phyloP scores from a whole-genome alignment of 1,140 invertebrate genomes.

The Glossosoma conforme region DNA sequence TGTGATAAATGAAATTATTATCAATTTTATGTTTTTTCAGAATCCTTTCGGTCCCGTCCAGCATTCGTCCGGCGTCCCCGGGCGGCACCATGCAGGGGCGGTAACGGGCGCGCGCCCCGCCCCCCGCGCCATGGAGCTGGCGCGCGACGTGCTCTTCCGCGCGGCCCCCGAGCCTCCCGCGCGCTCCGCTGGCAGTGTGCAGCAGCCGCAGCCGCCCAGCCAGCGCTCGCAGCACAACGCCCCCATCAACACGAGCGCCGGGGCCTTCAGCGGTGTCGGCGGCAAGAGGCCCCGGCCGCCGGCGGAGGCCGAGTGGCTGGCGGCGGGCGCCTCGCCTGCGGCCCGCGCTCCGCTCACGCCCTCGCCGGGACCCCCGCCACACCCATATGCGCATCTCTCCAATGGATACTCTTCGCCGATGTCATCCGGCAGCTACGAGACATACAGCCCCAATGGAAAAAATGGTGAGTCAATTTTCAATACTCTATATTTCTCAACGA shows the following conservation, averaged over 20 bases:
- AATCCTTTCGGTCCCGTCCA: too few relatives aligned
- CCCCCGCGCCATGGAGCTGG: slow-evolving; percentile 22
- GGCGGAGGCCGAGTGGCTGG: slow-evolving; percentile 64
- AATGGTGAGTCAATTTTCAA: slow-evolving; percentile 60
- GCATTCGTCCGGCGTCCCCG: slow-evolving; percentile 3
- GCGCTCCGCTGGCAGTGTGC: too few relatives aligned
- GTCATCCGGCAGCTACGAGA: slow-evolving; percentile 78
- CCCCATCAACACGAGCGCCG: neutral
- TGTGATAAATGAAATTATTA: too few relatives aligned
- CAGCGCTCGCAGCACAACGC: neutral
- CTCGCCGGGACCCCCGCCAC: slow-evolving; percentile 52
- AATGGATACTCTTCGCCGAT: slow-evolving; percentile 80
- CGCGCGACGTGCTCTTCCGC: slow-evolving; percentile 28
- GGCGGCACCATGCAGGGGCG: slow-evolving; percentile 21
- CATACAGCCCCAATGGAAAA: slow-evolving; percentile 81
- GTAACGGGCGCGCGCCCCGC: slow-evolving; percentile 14
- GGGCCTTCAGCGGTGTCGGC: slow-evolving; percentile 16
- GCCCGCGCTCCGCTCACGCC: slow-evolving; percentile 55
- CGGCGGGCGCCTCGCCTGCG: slow-evolving; percentile 54
- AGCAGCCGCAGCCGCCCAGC: slow-evolving; percentile 1
- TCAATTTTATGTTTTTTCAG: too few relatives aligned
- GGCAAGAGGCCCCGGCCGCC: slow-evolving; percentile 35
- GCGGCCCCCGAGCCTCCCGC: slow-evolving; percentile 40
- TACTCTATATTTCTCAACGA: too few relatives aligned
- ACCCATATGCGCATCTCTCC: slow-evolving; percentile 56